A percentile compares a stretch with the other conserved stretches of the same genome.
Conservation (phyloP, 2,888 invertebrate species). For the Blastobasis lacticolella region DNA sequence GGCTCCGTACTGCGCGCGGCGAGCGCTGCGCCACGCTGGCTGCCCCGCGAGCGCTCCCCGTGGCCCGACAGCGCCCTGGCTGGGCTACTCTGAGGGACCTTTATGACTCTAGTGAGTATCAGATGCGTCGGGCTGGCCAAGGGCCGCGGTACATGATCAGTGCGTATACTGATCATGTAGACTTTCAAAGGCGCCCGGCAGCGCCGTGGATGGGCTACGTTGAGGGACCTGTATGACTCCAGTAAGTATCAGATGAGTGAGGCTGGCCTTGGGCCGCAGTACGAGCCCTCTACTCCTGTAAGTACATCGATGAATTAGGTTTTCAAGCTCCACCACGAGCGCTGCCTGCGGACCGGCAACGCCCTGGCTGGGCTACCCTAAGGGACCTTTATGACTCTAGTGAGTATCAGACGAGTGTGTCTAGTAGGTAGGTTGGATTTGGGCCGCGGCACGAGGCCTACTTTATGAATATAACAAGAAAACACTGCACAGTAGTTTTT, state of each 20-base stretch:
- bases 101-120: conserved; percentile 88
- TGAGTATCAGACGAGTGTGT: no score
- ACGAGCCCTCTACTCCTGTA: no score
- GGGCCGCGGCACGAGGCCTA: no score
- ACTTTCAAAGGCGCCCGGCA: no score
- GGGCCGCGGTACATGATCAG: no score
- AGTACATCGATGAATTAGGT: no score
- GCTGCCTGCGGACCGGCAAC: conserved; percentile 88
- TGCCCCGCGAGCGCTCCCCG: conserved; percentile 87
- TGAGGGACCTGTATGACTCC: conserved; percentile 94
- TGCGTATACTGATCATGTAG: no score
- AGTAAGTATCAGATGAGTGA: conserved; percentile 72
- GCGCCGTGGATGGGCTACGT: conserved; percentile 87
- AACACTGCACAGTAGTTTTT: no score
- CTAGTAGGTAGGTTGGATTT: no score
- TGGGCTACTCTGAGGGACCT: conserved; percentile 91
- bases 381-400: conserved; percentile 95
- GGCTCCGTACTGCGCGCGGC: conserved; percentile 50
- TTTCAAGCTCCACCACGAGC: conserved; percentile 81
- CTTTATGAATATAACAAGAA: no score
- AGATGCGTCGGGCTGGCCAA: no score
- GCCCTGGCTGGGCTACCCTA: conserved; percentile 88
- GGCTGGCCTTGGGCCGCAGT: no score
- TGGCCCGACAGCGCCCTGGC: conserved; percentile 89
- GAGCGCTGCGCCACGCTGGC: conserved; percentile 90